A percentile compares a stretch with the other conserved stretches of the same genome.
Conservation (phyloP, 2,888 invertebrate species). For the Meganola albula region DNA sequence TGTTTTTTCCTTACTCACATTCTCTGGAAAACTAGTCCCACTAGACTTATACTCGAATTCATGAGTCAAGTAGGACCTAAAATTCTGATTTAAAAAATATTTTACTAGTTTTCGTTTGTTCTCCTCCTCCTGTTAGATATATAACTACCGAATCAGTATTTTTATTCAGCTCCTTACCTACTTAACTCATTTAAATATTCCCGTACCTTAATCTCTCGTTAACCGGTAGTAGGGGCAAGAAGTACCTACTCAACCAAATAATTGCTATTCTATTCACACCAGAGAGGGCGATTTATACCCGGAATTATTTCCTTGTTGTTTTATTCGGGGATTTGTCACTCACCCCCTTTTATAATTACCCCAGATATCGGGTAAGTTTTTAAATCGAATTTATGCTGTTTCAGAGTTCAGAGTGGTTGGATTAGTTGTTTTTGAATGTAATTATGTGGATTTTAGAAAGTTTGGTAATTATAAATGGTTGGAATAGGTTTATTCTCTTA, state of each 20-base stretch:
- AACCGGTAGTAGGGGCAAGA: constrained; percentile 31
- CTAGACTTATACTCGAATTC: too few relatives aligned
- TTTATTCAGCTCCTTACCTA: too few relatives aligned
- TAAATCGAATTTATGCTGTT: constrained; percentile 57
- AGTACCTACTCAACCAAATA: constrained; percentile 74
- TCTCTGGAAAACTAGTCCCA: too few relatives aligned
- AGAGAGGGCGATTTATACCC: constrained; percentile 70
- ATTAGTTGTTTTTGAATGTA: constrained; percentile 48
- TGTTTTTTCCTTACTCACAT: too few relatives aligned
- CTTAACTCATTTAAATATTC: too few relatives aligned
- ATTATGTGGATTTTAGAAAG: constrained; percentile 46
- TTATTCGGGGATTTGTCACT: constrained; percentile 77
- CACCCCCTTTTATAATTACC: constrained; percentile 73
- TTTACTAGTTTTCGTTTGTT: too few relatives aligned
- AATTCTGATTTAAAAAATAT: too few relatives aligned
- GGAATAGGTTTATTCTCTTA: too few relatives aligned
- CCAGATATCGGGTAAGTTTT: constrained; percentile 69
- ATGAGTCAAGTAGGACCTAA: too few relatives aligned
- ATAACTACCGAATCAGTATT: too few relatives aligned
- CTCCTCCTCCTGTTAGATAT: too few relatives aligned
- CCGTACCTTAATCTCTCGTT: too few relatives aligned
- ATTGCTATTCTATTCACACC: constrained; percentile 78
- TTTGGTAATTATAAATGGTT: constrained; percentile 30
- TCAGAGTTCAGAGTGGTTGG: constrained; percentile 41
- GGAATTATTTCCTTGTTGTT: constrained; percentile 78